phyloP scores from a whole-genome alignment of 2,113 vertebrate species.

The Trogon surrucura region DNA sequence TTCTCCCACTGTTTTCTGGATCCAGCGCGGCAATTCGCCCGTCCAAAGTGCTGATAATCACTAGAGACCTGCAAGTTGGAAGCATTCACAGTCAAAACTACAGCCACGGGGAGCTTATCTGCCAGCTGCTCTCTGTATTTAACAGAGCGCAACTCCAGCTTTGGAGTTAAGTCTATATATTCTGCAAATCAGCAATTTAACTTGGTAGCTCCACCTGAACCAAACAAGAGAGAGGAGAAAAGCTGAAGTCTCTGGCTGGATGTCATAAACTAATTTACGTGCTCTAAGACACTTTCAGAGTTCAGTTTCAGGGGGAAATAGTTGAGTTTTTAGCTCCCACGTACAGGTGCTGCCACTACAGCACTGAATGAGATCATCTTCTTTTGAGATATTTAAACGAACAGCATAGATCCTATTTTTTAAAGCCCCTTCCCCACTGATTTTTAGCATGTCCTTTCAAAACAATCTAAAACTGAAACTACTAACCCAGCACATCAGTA shows the following conservation, averaged over 20 bases:
- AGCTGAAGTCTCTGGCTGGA: neutral
- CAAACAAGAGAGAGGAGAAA: rapidly evolving
- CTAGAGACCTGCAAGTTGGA: slow-evolving; percentile 82
- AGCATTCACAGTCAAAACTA: neutral
- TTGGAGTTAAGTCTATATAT: neutral
- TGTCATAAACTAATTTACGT: neutral
- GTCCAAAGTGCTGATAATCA: slow-evolving; percentile 97
- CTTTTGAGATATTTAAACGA: neutral
- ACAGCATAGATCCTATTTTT: neutral
- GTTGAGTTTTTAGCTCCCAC: neutral
- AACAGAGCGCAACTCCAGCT: neutral
- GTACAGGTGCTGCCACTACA: neutral
- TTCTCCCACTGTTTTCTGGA: slow-evolving; percentile 90
- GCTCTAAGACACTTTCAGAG: neutral
- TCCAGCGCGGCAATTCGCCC: slow-evolving; percentile 94
- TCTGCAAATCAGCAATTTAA: neutral
- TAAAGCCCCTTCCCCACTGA: neutral
- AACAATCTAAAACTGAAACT: neutral
- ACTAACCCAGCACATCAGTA: neutral
- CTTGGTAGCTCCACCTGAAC: neutral
- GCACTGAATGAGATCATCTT: neutral
- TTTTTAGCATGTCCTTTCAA: neutral
- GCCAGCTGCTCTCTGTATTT: neutral
- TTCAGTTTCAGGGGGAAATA: neutral
- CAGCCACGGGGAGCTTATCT: neutral